Base-by-base conservation (phyloP, 2,888 invertebrate genomes). In the Linnaemya vulpina region DNA sequence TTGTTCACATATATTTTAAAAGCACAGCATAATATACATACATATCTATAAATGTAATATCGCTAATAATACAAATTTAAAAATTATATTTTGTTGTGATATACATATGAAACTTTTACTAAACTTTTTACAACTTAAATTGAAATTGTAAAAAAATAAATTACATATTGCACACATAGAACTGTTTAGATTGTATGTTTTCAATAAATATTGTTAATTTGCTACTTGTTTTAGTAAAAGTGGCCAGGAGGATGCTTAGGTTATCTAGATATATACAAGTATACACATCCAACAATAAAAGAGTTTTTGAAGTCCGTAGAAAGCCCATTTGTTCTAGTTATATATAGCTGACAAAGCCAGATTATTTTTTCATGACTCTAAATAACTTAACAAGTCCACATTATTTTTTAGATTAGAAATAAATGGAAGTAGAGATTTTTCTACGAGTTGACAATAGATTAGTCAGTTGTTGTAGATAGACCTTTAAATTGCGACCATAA, bases 151-250 rank as follows among this genome's bases (percentile, higher is more conserved):
- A 73, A 35, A 53, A 67, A 55, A 53, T 63, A 58, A 79, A 75
- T 78, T 70, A 53, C n/a, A 75, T 76, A 76, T 80, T 84, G 80
- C 84, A 84, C 80, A 84, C 60, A 65, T 76, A 84, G 70, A 76
- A 11, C 62, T 46, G 71, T 51, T 71, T 71, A 40, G 62, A 62
- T 60, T 75, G 67, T 68, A n/a, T n/a, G n/a, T 67, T 77, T 65
- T 67, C 43, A 55, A 43, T 63, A 62, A 68, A 43, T 63, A 62
- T 68, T 53, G 10, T 63, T 55, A 25, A 9, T 58, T 77, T 65
- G 1, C 35, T 40, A n/a, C 17, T 55, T 65, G 1, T 60, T 65
- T 25, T 38, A 22, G 30, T 58, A 22, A 22, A 67, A 49, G 11
- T 20, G 9, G 11, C 40, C 17, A 46, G 1, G 5, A 30, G 25